Evolutionary conservation across 2,888 invertebrate species (phyloP), one percentile per base, ranked within the genome.

Genomic region (Labia minor): DNA sequence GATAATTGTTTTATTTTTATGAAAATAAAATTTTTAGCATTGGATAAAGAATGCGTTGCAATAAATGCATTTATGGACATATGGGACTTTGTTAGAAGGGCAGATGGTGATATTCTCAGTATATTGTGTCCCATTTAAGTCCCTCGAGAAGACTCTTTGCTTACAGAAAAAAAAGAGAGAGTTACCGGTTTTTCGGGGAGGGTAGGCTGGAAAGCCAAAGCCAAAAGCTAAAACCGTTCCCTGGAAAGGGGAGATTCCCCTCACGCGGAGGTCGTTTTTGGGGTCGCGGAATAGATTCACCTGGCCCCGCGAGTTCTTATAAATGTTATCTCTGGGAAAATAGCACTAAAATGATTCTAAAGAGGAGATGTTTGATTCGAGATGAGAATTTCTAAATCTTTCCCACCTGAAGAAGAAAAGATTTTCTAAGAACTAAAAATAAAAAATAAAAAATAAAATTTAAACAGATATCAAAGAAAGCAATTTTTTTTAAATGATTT

Each of bases 111-210:
- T 4, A 49, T 49, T 49, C 49, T 14, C 49, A 49, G 49, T 49
- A 49, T 14, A 49, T 49, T 49, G 49, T 49, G 49, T 49, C 49
- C 49, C 49, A 49, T 49, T 49, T 49, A 49, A 49, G 49, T 49
- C 49, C 49, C 49, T 49, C 14, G 49, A 49, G 49, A 49, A 49
- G 49, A 49, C 49, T 49, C 49, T 14, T 16, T 49, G 16, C 49
- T 49, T 11, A 49, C 2, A 49, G 49, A 49, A 16, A 49, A 16
- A 49, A 16, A 49, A 16, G 16, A 49, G 16, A 49, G 49, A 49
- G 49, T n/a, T 49, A 49, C 49, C 49, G 49, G 49, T 49, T 49
- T 49, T 49, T 49, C 11, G 49, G 49, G 49, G 49, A 49, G 49
- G 49, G 49, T 8, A n/a, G n/a, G 8, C n/a, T 49, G 49, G 49